Base-by-base conservation (phyloP, 2,888 invertebrate species). In the Siphonodentalium dalli region DNA sequence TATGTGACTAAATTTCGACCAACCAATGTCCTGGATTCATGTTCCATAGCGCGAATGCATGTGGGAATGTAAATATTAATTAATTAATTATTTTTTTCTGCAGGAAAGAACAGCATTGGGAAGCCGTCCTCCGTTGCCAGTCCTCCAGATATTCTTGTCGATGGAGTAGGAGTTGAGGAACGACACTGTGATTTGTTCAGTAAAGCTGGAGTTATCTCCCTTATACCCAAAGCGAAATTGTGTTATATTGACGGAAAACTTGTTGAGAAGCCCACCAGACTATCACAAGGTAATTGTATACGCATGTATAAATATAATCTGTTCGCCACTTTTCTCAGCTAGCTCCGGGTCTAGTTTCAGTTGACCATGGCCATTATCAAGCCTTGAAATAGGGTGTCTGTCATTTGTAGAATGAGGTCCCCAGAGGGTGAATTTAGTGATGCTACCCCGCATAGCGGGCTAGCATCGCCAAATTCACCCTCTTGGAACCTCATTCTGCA, bases 101-200 rank as follows among this genome's bases (percentile, higher is more conserved):
- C 84, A 93, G 93, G 93, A 63, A 88, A 90, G 62, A 89, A 92
- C n/a, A 63, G 48, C n/a, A 63, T 74, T 42, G 89, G 90, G 18
- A 86, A 93, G 61, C 91, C 92, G 54, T 89, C 56, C 88, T 61
- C 63, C 18, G 89, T 54, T 48, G 87, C 61, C 15, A n/a, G n/a
- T n/a, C 50, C 88, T 73, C 92, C 90, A 73, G 93, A 93, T 79
- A 90, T 95, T 66, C 86, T 89, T 63, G 87, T 94, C 21, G 88
- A 89, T 68, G 93, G 93, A n/a, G 88, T 90, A 1, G 93, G 92
- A 2, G 91, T 94, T 24, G 89, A 90, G 61, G 86, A 88, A 55
- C 85, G 90, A 40, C 94, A 94, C 83, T 93, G 93, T 78, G 89
- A 89, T 73, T 91, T 94, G 59, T 91, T 93, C 81, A 90, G 92